A percentile compares a stretch with the other conserved stretches of the same genome.
Evolutionary conservation across 92 coral and sea anemone species (phyloP).

Genomic region (Porites divaricata): DNA sequence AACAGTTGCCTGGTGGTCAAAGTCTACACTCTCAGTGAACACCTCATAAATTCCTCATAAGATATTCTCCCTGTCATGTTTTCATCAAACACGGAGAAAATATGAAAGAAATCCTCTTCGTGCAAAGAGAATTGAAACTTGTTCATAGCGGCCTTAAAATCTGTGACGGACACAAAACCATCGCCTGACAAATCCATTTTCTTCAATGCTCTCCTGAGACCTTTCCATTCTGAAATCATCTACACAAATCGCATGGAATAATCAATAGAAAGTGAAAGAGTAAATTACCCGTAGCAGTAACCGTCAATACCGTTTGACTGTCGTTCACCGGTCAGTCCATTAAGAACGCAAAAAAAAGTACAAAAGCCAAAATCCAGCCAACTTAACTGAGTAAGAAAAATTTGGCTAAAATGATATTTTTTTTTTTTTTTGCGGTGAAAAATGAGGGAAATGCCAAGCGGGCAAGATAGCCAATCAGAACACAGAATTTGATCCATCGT

Average conservation of each 20-base stretch:
- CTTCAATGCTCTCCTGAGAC: conserved; percentile 76
- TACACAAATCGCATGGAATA: conserved; percentile 17
- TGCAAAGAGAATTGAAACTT: conserved; percentile 64
- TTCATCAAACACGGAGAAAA: conserved; percentile 81
- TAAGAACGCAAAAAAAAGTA: too few species aligned
- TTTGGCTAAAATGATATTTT: too few species aligned
- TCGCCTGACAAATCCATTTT: conserved; percentile 67
- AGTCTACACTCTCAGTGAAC: conserved; percentile 35
- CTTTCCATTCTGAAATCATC: conserved; percentile 88
- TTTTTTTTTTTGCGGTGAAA: too few species aligned
- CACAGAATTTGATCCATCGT: too few species aligned
- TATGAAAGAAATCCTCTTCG: conserved; percentile 87
- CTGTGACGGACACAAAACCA: conserved; percentile 77
- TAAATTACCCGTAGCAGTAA: too few species aligned
- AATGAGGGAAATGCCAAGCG: too few species aligned
- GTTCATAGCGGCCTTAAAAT: conserved; percentile 66
- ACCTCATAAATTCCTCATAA: conserved; percentile 80
- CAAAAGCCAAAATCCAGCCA: too few species aligned
- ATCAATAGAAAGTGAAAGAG: too few species aligned
- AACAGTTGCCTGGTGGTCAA: neutral
- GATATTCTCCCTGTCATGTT: conserved; percentile 82
- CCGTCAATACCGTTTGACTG: too few species aligned
- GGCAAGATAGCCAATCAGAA: too few species aligned
- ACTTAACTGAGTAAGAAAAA: too few species aligned
- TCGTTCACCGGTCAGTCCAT: too few species aligned